Conservation (phyloP, 2,113 vertebrate species). For the Vireo altiloquus region DNA sequence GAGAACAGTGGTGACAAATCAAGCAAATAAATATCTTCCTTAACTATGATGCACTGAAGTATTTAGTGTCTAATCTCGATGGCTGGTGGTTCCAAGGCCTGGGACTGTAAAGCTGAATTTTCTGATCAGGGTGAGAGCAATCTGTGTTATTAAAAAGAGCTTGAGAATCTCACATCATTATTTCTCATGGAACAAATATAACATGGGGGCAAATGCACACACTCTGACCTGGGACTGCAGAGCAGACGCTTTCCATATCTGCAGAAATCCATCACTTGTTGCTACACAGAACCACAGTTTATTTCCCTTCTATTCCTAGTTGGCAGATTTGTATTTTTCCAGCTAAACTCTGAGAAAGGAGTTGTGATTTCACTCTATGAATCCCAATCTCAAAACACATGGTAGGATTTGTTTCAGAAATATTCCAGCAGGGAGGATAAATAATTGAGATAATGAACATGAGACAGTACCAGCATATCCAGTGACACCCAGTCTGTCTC, state of each 20-base stretch:
- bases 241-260: conserved; percentile 32
- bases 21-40: not conserved
- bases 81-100: not conserved
- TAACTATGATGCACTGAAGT: not conserved
- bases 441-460: conserved; percentile 36
- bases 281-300: conserved; percentile 22
- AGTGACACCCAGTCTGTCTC: not conserved
- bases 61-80: not conserved
- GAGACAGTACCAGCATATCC: not conserved
- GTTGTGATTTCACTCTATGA: conserved; percentile 18
- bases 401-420: conserved; percentile 54
- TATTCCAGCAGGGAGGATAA: conserved; percentile 45
- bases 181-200: not conserved
- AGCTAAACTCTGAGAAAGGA: conserved; percentile 5
- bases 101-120: not conserved
- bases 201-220: not conserved
- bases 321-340: conserved; percentile 47
- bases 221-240: conserved; percentile 21
- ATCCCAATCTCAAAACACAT: conserved; percentile 62
- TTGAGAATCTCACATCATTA: conserved; percentile 31
- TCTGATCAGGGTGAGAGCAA: not conserved
- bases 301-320: conserved; percentile 27
- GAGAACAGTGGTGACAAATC: not conserved
- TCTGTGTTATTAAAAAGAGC: not conserved
- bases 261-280: conserved; percentile 51